Base-by-base conservation (phyloP, 2,888 invertebrate species). In the Pristionchus maxplancki region DNA sequence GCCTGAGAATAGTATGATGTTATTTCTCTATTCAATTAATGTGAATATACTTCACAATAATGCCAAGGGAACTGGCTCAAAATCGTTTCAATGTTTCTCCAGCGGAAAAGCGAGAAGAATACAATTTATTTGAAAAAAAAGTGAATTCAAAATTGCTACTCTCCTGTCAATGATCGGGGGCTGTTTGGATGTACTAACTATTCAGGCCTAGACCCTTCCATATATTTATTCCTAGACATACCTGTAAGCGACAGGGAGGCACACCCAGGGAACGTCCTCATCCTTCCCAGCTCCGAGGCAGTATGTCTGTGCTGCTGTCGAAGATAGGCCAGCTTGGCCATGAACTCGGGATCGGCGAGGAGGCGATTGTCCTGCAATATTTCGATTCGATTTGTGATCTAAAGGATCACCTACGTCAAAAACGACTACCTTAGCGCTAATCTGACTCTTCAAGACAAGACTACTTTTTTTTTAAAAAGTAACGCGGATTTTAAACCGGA, bases 281-380 rank as follows among this genome's bases (percentile, higher is more conserved):
- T 48, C 20, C 87, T 31, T 1, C 87, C 87, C 74, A 87, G 17
- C 31, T 74, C 87, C 20, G 53, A 37, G 0, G 87, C 78, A 6
- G 87, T 78, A 1, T 87, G 34, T n/a, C 78, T 34, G 31, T 87
- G 87, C 44, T 87, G 87, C 37, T 74, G 74, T n/a, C 87, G 67
- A 8, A 87, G 87, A n/a, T 44, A 87, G 3, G 87, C n/a, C 20
- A 87, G 78, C 40, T 87, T 87, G 58, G 87, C 28, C 74, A 87
- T 74, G 78, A 87, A 87, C n/a, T 74, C n/a, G 9, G 78, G 74
- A 31, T 74, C 74, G 1, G 74, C n/a, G 37, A 87, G 87, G 1
- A 78, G 74, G 6, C 53, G 44, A 31, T n/a, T 34, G 78, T 87
- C 87, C 87, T 87, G 87, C 34, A 50, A 24, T 5, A 5, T 20